phyloP scores from a whole-genome alignment of 2,113 vertebrate genomes.

The Nestor notabilis region DNA sequence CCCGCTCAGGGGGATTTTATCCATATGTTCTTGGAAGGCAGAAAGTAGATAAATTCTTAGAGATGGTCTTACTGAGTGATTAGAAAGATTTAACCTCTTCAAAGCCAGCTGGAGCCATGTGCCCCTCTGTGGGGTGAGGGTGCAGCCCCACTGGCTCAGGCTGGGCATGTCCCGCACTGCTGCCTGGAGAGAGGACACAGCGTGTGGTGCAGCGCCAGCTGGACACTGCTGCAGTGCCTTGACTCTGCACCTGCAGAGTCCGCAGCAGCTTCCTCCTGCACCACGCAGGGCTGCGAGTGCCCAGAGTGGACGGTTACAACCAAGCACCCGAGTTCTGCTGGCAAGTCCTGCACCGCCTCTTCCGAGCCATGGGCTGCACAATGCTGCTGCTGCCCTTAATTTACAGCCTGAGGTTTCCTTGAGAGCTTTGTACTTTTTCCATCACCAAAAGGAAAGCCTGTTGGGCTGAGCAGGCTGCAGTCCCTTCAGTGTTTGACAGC shows the following conservation, averaged over 20 bases:
- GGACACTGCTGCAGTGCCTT: background rate
- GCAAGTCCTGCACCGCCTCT: fast-evolving
- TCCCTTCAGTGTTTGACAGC: background rate
- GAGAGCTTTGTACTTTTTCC: background rate
- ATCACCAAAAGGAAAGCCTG: background rate
- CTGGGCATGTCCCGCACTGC: background rate
- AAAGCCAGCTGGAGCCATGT: fast-evolving
- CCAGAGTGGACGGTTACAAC: background rate
- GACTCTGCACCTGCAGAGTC: background rate
- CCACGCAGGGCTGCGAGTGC: background rate
- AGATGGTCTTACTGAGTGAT: slow-evolving; percentile 45
- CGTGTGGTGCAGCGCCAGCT: fast-evolving
- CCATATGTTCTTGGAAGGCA: slow-evolving; percentile 71
- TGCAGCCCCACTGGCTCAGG: background rate
- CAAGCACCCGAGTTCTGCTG: background rate
- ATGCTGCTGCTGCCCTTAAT: background rate
- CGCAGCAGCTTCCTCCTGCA: background rate
- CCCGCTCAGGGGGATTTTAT: slow-evolving; percentile 64
- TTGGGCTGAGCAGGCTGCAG: background rate
- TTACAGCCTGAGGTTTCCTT: background rate
- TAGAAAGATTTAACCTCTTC: slow-evolving; percentile 66
- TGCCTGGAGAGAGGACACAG: background rate
- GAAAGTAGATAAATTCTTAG: slow-evolving; percentile 67
- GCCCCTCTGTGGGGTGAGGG: background rate
- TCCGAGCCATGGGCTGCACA: background rate